Base-by-base conservation (phyloP, 2,888 invertebrate species). In the Eulithis prunata region DNA sequence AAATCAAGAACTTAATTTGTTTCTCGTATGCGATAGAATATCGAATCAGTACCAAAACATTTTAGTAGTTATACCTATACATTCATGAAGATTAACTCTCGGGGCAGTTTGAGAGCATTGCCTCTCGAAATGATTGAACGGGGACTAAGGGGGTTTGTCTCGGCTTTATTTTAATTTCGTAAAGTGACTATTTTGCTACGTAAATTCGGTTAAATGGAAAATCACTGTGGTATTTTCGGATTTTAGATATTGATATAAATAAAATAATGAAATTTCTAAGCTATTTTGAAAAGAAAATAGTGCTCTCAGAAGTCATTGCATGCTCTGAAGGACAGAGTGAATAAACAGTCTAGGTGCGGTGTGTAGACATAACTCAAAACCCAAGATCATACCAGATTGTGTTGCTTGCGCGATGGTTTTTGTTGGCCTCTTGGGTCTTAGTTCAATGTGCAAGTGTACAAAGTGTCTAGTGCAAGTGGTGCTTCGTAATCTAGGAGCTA, bases 101-200 rank as follows among this genome's bases (percentile, higher is more conserved):
- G 81, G 84, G 89, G 87, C 87, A 81, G 83, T 86, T 87, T 85
- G 86, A 84, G 87, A 86, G 83, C 81, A 81, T 73, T 81, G 82
- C 83, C 87, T 87, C 85, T 91, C 82, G 88, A 90, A 90, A 91
- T 92, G 91, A 92, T 92, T 92, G 91, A 91, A 86, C 87, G 80
- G 91, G 92, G 93, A 90, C 90, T 86, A 83, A 84, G 88, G 87
- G 87, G 88, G 85, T 86, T 90, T 84, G 86, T 81, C 80, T 81
- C 78, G 81, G 87, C 84, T 88, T 90, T 87, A 90, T 91, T 92
- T 91, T 91, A 92, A 92, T 93, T 91, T 90, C 80, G 86, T 86
- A 87, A 92, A 93, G 93, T 92, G 90, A 85, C 88, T 87, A 84
- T 87, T 91, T 90, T 87, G 90, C 87, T 87, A 88, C 87, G 84